Evolutionary conservation across 2,888 invertebrate genomes (phyloP), one percentile per base, ranked within the genome.

Genomic region (Caenorhabditis sp.): DNA sequence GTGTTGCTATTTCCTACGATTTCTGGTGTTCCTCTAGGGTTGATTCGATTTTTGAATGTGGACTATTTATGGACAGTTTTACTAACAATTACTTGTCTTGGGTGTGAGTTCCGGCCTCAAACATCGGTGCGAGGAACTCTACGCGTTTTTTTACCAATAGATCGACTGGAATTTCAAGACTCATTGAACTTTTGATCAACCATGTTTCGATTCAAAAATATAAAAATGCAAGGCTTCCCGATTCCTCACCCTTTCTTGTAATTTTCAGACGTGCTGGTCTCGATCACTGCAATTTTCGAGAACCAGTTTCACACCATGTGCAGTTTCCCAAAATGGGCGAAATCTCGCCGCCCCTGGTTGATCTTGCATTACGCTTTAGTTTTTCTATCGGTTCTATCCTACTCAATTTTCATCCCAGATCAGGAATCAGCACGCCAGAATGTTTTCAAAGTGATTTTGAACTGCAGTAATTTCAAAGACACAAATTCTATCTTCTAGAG

Each of bases 291-390:
- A 38, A 59, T 59, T 12, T 59, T 59, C n/a, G 59, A 59, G 6
- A 63, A 63, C n/a, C 63, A 26, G 7, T 63, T 63, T n/a, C 26
- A 63, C n/a, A 38, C 54, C 0, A 22, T 68, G 2, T 68, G 51
- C 38, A 16, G 26, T 47, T 19, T 3, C 7, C 47, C 24, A n/a
- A 19, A 19, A 28, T 68, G 68, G 68, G 12, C 24, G 7, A 26
- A 24, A n/a, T 16, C 6, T 2, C 41, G 63, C 7, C n/a, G 16
- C n/a, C 7, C 26, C 2, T 63, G 44, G 63, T 5, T 63, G 0
- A 5, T n/a, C 4, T 26, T 44, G 16, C 51, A 68, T 22, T 68
- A 38, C 14, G 1, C 54, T 10, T 5, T 68, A 10, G 24, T 24
- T 16, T 16, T 26, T n/a, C 2, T 28, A 10, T 6, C 8, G 16